Conservation (phyloP, 1,140 invertebrate genomes). For the Ptiloglossa arizonensis region DNA sequence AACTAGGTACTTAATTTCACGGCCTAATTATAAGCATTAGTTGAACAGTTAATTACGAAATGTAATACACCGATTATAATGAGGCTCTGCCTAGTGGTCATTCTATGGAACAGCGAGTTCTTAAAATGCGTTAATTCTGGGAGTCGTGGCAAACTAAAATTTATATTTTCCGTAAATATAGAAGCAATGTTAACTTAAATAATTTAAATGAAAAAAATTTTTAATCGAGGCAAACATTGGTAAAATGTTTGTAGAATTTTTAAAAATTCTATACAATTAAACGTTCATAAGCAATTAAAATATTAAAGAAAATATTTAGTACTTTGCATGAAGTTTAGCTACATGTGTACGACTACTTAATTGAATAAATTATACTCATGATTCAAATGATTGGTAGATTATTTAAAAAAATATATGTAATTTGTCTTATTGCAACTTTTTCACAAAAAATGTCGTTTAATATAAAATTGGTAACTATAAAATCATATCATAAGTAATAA, state of each 20-base stretch:
- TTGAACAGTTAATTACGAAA: conserved; percentile 78
- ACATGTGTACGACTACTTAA: not conserved
- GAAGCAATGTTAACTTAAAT: conserved; percentile 13
- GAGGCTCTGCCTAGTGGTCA: conserved; percentile 63
- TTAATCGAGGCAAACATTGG: not conserved
- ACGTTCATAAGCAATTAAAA: not conserved
- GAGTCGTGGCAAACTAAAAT: conserved; percentile 6
- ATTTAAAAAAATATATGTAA: not conserved
- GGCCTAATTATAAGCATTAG: conserved; percentile 80
- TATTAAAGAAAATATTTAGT: not conserved
- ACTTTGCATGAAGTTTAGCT: not conserved
- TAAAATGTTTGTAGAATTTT: not conserved
- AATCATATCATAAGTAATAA: not conserved
- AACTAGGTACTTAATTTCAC: conserved; percentile 75
- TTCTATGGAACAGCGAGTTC: conserved; percentile 73
- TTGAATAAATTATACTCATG: not conserved
- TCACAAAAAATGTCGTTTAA: no score
- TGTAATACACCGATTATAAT: conserved; percentile 77
- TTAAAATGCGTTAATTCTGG: conserved; percentile 49
- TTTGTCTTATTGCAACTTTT: no score
- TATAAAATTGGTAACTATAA: no score
- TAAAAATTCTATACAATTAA: not conserved
- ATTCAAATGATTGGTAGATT: not conserved
- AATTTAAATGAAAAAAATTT: not conserved
- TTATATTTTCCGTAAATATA: conserved; percentile 29